A percentile compares a stretch with the other conserved stretches of the same genome.
Evolutionary conservation across 2,888 invertebrate species (phyloP).

Genomic region (Acleris sparsana): DNA sequence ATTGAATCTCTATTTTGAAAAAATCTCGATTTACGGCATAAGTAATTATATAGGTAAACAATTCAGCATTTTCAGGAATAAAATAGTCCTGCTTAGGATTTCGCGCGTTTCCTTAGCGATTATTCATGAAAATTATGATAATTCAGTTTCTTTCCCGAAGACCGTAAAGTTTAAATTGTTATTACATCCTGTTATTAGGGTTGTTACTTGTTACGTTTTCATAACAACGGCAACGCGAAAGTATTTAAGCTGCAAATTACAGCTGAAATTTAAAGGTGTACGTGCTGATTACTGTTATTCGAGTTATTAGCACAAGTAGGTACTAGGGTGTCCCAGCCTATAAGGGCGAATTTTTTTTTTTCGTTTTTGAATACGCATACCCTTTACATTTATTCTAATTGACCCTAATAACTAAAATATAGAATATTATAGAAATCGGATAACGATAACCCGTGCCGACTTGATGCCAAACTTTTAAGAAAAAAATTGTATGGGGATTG

Average conservation of each 20-base stretch:
- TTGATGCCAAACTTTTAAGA: too few relatives aligned
- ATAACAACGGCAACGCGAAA: neutral
- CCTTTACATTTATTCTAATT: too few relatives aligned
- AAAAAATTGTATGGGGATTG: too few relatives aligned
- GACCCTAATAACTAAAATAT: too few relatives aligned
- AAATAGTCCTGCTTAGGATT: neutral
- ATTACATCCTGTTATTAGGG: conserved; percentile 8
- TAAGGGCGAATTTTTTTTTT: too few relatives aligned
- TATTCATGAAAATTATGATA: conserved; percentile 31
- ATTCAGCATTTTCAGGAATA: neutral
- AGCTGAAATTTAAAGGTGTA: conserved; percentile 13
- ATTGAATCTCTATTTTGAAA: too few relatives aligned
- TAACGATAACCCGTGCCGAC: too few relatives aligned
- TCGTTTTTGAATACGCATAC: too few relatives aligned
- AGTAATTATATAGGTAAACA: neutral
- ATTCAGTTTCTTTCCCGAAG: conserved; percentile 9
- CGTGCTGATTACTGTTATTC: conserved; percentile 10
- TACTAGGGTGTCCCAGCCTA: too few relatives aligned
- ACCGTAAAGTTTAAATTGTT: conserved; percentile 9
- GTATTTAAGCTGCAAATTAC: conserved; percentile 9
- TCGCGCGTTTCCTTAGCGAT: conserved; percentile 4
- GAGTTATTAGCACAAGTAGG: neutral
- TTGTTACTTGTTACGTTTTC: conserved; percentile 9
- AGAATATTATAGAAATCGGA: too few relatives aligned
- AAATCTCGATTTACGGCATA: too few relatives aligned